A percentile compares a stretch with the other conserved stretches of the same genome.
Evolutionary conservation across 2,113 vertebrate species (phyloP).

Genomic region (Mormoops blainvillei): DNA sequence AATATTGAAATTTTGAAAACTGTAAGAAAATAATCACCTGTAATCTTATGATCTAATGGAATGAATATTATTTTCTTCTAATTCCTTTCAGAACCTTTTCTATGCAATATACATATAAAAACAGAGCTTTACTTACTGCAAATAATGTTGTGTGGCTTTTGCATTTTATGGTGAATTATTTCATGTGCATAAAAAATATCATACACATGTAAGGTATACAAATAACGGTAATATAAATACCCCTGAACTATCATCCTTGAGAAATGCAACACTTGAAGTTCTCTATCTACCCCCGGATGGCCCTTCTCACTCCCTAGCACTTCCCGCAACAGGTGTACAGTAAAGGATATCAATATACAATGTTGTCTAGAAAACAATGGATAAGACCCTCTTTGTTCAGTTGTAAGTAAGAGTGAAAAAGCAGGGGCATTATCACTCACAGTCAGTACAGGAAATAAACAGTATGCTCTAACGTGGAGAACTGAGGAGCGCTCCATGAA

Average conservation of each 20-base stretch:
- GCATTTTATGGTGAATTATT: not conserved
- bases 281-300: not conserved
- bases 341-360: not conserved
- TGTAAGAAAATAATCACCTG: not conserved
- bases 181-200: not conserved
- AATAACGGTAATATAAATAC: not conserved
- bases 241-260: not conserved
- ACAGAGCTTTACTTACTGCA: not conserved
- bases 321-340: not conserved
- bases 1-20: not conserved
- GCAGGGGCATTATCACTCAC: not conserved
- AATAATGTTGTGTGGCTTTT: conserved; percentile 16
- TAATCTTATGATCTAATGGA: not conserved
- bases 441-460: not conserved
- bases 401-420: not conserved
- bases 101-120: not conserved
- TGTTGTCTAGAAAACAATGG: not conserved
- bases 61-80: not conserved
- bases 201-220: not conserved
- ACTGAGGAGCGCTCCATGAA: not conserved
- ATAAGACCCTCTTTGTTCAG: not conserved
- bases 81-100: not conserved
- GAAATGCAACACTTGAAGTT: not conserved
- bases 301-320: not conserved
- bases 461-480: not conserved